Evolutionary conservation across 2,797 vertebrate genomes (phyloP).

Genomic region (Malurus splendens): DNA sequence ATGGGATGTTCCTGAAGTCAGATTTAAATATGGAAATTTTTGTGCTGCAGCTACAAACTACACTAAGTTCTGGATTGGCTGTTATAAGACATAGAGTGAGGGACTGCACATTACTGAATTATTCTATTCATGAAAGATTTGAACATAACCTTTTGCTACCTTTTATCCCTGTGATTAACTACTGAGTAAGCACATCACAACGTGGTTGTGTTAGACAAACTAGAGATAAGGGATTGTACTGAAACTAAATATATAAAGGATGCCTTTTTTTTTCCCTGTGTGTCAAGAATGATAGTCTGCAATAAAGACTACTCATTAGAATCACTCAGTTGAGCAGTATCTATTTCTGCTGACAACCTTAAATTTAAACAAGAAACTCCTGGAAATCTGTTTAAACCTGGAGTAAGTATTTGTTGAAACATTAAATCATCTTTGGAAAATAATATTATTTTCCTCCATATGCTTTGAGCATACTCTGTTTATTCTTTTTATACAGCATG

Average conservation of each 20-base stretch:
- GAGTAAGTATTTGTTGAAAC: background rate
- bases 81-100: background rate
- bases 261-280: background rate
- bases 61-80: background rate
- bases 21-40: constrained; percentile 59
- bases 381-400: background rate
- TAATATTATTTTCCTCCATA: background rate
- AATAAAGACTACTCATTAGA: background rate
- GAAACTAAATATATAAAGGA: background rate
- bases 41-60: constrained; percentile 6
- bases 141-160: constrained; percentile 15
- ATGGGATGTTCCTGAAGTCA: constrained; percentile 60
- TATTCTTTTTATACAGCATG: background rate
- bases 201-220: background rate
- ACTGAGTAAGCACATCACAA: background rate
- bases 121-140: constrained; percentile 37
- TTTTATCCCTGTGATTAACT: constrained; percentile 30
- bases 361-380: background rate
- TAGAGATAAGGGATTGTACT: background rate
- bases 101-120: background rate
- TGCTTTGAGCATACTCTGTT: background rate
- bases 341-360: background rate
- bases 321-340: background rate
- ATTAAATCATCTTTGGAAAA: background rate
- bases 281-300: background rate